These are phyloP conservation scores for Tromatobia lineatoria DNA, from an alignment of 2,888 invertebrate genomes.

Conservation along the genomic window DNA sequence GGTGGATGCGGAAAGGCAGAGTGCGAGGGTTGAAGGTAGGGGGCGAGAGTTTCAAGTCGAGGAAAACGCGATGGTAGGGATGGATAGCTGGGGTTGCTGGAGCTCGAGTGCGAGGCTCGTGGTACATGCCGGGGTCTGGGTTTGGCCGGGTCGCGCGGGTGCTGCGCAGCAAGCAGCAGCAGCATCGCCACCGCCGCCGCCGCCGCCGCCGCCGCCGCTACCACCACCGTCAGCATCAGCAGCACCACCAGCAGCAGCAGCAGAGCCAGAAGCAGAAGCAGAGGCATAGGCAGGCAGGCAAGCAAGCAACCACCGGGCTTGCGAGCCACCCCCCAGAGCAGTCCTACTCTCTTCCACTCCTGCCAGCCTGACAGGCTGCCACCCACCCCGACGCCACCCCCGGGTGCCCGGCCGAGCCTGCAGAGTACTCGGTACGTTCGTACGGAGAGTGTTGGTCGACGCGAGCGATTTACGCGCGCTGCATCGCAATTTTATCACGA, in stretches of 20 bases:
- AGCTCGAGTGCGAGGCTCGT: constrained; percentile 70
- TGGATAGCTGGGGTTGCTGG: constrained; percentile 69
- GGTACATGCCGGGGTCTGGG: constrained; percentile 70
- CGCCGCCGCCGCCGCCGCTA: neutral
- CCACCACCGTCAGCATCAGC: constrained; percentile 21
- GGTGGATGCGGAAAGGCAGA: constrained; percentile 15
- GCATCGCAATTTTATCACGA: constrained; percentile 34
- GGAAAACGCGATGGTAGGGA: constrained; percentile 42
- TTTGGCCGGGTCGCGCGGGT: constrained; percentile 74
- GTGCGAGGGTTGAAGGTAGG: constrained; percentile 8
- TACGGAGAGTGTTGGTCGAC: constrained; percentile 64
- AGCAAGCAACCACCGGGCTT: constrained; percentile 72
- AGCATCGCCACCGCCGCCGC: neutral
- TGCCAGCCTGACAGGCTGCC: constrained; percentile 62
- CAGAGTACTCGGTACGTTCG: constrained; percentile 71
- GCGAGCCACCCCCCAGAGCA: constrained; percentile 50
- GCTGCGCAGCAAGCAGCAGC: constrained; percentile 68
- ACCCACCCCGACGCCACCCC: constrained; percentile 71
- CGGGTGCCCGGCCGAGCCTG: constrained; percentile 74
- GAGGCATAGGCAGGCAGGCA: constrained; percentile 67
- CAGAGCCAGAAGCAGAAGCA: constrained; percentile 22
- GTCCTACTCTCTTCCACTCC: constrained; percentile 66
- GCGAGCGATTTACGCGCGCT: constrained; percentile 41
- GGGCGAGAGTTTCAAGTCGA: constrained; percentile 29
- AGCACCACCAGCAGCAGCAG: constrained; percentile 25